Evolutionary conservation across 1,140 invertebrate genomes (phyloP), one percentile per base, ranked within the genome.

Genomic region (Orius insidiosus): DNA sequence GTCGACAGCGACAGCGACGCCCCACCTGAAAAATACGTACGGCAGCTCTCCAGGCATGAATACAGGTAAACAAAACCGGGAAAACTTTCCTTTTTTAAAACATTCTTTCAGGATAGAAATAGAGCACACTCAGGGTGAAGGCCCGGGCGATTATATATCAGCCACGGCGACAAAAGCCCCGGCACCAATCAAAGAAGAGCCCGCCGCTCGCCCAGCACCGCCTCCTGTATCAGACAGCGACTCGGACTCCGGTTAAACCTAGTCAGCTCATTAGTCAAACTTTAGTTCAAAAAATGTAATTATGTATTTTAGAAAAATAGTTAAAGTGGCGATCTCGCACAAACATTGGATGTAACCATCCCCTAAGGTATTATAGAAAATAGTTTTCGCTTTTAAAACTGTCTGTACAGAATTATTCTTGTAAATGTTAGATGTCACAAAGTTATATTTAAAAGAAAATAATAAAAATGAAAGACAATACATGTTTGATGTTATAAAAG

Each of bases 11-110:
- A 89, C 63, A 79, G 78, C 41, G 87, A 85, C 51, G 83, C 90
- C 57, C 90, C 94, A 8, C 94, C 95, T 4, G 95, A 99, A 66
- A 98, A 98, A 68, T 98, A 95, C 67, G 93, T 98, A 5, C 73
- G 88, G 51, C 95, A 98, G 64, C 71, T 97, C 47, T 89, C 93
- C n/a, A 76, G 90, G 52, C 92, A 95, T 64, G 86, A 96, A 60
- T 97, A 96, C 68, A 82, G 74, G 82, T 84, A 61, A 69, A 70
- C 24, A 24, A 24, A 24, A n/a, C n/a, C n/a, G n/a, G n/a, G n/a
- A n/a, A n/a, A 36, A 36, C 35, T 9, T 15, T 11, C 3, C 9
- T 36, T 36, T 9, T 10, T 36, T 10, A 10, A 36, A 33, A 33
- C 6, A 33, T 33, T 33, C 32, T 45, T 61, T 19, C 56, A 85